Evolutionary conservation across 1,140 invertebrate species (phyloP).

Genomic region (Globodera ellingtonae): DNA sequence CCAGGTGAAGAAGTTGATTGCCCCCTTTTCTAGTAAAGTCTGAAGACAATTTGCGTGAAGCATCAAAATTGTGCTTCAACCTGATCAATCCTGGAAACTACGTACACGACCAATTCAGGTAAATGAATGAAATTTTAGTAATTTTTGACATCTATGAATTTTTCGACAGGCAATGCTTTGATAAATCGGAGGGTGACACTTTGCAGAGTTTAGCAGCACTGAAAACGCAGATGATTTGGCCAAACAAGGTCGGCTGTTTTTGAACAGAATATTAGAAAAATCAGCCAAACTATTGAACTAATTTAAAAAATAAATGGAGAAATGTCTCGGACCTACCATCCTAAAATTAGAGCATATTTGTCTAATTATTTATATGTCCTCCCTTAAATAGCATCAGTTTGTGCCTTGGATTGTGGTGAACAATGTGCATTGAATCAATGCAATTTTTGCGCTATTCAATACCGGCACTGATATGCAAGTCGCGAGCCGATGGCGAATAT

Average conservation of each 20-base stretch:
- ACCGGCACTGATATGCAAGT: slow-evolving; percentile 2
- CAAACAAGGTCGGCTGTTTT: slow-evolving; percentile 9
- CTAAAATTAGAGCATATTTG: neutral
- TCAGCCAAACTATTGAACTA: too few relatives aligned
- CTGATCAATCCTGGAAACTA: slow-evolving; percentile 12
- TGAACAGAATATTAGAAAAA: too few relatives aligned
- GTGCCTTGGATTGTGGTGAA: slow-evolving; percentile 27
- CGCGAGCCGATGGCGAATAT: neutral
- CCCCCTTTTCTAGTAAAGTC: too few relatives aligned
- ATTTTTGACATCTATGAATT: neutral
- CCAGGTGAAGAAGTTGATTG: too few relatives aligned
- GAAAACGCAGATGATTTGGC: slow-evolving; percentile 11
- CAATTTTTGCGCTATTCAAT: slow-evolving; percentile 20
- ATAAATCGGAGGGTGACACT: slow-evolving; percentile 9
- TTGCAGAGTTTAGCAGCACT: too few relatives aligned
- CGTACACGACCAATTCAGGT: slow-evolving; percentile 26
- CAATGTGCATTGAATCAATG: slow-evolving; percentile 11
- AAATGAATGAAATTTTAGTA: neutral
- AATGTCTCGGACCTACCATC: too few relatives aligned
- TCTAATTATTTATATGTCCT: neutral
- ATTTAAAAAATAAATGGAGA: too few relatives aligned
- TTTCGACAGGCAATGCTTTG: slow-evolving; percentile 15
- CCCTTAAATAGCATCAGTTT: slow-evolving; percentile 16
- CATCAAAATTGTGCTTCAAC: slow-evolving; percentile 24
- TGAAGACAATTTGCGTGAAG: slow-evolving; percentile 23